These are phyloP conservation scores for Eulemur macaco DNA, from an alignment of 2,113 vertebrate genomes.

Conservation along the genomic window DNA sequence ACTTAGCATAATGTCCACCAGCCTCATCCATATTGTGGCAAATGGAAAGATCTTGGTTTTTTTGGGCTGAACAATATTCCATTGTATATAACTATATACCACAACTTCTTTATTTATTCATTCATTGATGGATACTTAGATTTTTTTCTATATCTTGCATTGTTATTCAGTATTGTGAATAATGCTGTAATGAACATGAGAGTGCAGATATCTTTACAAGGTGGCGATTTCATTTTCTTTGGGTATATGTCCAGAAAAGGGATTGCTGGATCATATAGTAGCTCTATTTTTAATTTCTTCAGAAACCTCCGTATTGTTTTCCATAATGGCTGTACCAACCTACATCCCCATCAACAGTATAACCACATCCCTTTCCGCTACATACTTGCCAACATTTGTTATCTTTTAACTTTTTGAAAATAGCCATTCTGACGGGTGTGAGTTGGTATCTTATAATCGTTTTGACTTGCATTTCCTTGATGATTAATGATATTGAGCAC, in stretches of 20 bases:
- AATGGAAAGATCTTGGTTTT: not conserved
- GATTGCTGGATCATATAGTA: no score
- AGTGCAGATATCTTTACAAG: not conserved
- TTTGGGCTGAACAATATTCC: not conserved
- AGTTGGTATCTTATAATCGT: not conserved
- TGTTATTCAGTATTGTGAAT: not conserved
- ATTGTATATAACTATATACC: not conserved
- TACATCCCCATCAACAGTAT: not conserved
- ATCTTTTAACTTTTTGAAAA: not conserved
- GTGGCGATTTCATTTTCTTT: not conserved
- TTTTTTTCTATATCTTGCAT: not conserved
- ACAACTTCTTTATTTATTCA: not conserved
- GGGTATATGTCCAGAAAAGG: no score
- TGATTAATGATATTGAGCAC: not conserved
- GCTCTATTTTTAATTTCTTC: not conserved
- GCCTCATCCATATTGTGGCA: not conserved
- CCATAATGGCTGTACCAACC: not conserved
- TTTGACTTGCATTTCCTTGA: not conserved
- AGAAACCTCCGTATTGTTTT: not conserved
- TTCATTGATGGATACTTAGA: not conserved
- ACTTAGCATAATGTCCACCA: not conserved
- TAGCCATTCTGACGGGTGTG: not conserved
- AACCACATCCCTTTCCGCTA: not conserved
- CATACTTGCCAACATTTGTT: not conserved
- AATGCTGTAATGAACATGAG: not conserved